Percentiles rank a stretch among this genome's conserved stretches.
phyloP scores from a whole-genome alignment of 1,140 invertebrate species.

The Drosophila lini region DNA sequence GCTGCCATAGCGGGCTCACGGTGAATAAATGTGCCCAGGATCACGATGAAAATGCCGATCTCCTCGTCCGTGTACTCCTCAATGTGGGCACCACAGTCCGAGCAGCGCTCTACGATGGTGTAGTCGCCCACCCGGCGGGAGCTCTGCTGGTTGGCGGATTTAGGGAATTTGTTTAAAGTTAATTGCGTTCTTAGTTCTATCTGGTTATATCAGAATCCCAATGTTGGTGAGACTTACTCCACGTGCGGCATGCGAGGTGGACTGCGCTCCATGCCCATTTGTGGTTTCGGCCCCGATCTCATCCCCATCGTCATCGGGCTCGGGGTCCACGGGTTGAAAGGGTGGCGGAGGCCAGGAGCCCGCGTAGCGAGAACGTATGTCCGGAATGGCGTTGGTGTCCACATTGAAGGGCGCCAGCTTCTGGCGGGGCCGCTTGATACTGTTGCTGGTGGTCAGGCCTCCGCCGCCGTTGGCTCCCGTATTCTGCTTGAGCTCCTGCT shows the following conservation, averaged over 20 bases:
- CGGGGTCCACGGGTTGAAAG: constrained; percentile 63
- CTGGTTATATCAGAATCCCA: background rate
- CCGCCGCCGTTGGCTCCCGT: constrained; percentile 11
- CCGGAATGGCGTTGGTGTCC: constrained; percentile 84
- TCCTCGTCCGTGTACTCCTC: constrained; percentile 99
- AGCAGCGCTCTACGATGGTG: constrained; percentile 88
- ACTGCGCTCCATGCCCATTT: constrained; percentile 60
- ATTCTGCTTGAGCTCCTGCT: constrained; percentile 55
- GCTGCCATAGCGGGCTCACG: constrained; percentile 97
- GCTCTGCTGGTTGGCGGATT: constrained; percentile 85
- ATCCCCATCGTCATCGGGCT: constrained; percentile 72
- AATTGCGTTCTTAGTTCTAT: background rate
- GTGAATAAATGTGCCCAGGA: constrained; percentile 97
- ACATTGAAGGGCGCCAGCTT: constrained; percentile 85
- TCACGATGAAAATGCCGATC: constrained; percentile 96
- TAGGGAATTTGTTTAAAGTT: background rate
- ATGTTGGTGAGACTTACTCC: constrained; percentile 48
- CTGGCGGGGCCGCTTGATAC: constrained; percentile 81
- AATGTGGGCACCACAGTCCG: constrained; percentile 92
- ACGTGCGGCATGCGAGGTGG: constrained; percentile 46
- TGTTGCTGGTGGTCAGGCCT: constrained; percentile 40
- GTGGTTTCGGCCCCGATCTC: constrained; percentile 47
- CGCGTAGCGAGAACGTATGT: constrained; percentile 83
- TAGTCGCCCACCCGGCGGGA: constrained; percentile 89
- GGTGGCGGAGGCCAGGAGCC: constrained; percentile 82